Evolutionary conservation across 2,797 vertebrate genomes (phyloP), one percentile per base, ranked within the genome.

Genomic region (Ambastaia sidthimunki): DNA sequence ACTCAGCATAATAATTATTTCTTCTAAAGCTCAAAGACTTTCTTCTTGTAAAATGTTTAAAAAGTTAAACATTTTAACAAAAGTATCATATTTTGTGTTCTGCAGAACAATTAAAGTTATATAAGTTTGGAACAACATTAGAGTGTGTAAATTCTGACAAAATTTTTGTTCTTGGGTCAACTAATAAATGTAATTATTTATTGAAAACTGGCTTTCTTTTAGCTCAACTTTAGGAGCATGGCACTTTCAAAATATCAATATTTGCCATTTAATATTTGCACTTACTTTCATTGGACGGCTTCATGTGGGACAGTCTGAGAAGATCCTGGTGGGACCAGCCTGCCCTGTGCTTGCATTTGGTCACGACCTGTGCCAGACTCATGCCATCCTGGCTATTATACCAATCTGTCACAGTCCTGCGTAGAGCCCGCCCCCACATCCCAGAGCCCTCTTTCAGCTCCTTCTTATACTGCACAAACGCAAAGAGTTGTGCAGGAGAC

Each of bases 261-360:
- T 41, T 41, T 10, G 1, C 16, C 48, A 19, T 52, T 50, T 52
- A 18, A 59, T n/a, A 63, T 23, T 25, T 28, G 3, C 28, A 63
- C 88, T 91, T 91, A 98, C 97, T 94, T 91, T 98, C 96, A 87
- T 88, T 94, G 79, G 95, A 93, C 83, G 97, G 96, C 90, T 97
- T 98, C 86, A 95, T 94, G 87, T 99, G 97, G 11, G 96, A 96
- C 82, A 98, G 93, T 67, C 96, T 93, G 76, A 99, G 93, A 28
- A 99, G 94, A 90, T 99, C 97, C 91, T 96, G 95, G 91, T 99
- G 97, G 60, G 95, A 95, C 97, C 97, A 99, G 77, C 97, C 97
- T 71, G 92, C 95, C 88, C 94, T 95, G 82, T 97, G 95, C 83
- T 96, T 98, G 86, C 95, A 97, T 84, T 93, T 96, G 84, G 97